Evolutionary conservation across 1,140 invertebrate genomes (phyloP).

Genomic region (Drosophila equinoxialis): DNA sequence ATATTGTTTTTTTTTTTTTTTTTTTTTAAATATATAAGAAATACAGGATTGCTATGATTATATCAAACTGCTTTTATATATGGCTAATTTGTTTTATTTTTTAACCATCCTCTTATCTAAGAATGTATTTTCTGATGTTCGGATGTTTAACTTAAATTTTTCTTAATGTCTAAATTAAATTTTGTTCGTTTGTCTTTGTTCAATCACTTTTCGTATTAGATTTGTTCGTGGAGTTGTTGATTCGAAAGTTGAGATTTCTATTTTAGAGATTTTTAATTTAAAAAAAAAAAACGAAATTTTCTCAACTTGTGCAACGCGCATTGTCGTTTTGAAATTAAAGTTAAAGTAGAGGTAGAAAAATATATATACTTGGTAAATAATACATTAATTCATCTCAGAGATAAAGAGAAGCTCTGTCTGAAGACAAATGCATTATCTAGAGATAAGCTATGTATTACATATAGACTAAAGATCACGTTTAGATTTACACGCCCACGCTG

Average conservation of each 20-base stretch:
- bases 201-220: not conserved
- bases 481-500: slow-evolving; percentile 71
- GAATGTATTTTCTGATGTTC: not conserved
- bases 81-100: not conserved
- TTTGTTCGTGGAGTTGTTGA: too few species aligned
- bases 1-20: not conserved
- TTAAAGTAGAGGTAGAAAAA: slow-evolving; percentile 63
- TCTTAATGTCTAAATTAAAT: not conserved
- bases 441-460: slow-evolving; percentile 43
- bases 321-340: slow-evolving; percentile 60
- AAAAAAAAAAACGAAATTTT: not conserved
- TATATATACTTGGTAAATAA: slow-evolving; percentile 3
- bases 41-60: too few species aligned
- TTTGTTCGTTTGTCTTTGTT: slow-evolving; percentile 8
- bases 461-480: slow-evolving; percentile 73
- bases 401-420: not conserved
- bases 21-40: not conserved
- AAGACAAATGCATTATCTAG: slow-evolving; percentile 32
- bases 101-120: not conserved
- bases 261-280: not conserved
- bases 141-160: not conserved
- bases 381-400: slow-evolving; percentile 1
- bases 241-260: not conserved
- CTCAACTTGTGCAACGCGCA: slow-evolving; percentile 24
- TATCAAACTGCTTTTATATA: not conserved